Base-by-base conservation (phyloP, 2,797 vertebrate species). In the Acestrorhynchus altus region DNA sequence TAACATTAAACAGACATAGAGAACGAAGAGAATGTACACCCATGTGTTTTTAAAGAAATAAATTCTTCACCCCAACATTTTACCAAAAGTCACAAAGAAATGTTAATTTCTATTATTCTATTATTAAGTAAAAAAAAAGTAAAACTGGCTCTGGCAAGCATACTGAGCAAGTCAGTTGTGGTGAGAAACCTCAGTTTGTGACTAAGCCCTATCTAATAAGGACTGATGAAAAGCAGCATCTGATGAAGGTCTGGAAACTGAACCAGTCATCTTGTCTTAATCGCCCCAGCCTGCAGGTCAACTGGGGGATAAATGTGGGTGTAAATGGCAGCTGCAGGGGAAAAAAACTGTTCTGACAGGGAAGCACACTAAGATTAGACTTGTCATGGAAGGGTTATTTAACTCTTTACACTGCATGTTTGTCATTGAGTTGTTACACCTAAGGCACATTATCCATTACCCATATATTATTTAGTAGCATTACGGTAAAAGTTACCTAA, bases 171-270 rank as follows among this genome's bases (percentile, higher is more conserved):
- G 59, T 52, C 39, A 67, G 46, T 72, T 59, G 78, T 54, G n/a
- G 81, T 57, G n/a, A 85, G 60, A 74, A 65, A 54, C 40, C 54
- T 60, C 68, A 47, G 26, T 65, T 24, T 10, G 28, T 64, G 72
- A 47, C 26, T 15, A 51, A 82, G 72, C 42, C 22, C 78, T 57
- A 63, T 65, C 46, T 84, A 71, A 80, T 42, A 39, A 52, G 16
- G 63, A 76, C 76, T 77, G 59, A 81, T 80, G 60, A 83, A 81
- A 82, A 60, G 73, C 18, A 52, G 24, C 24, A 64, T 71, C 35
- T 72, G 26, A 81, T 78, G 65, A 69, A 83, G 54, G 49, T 79
- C 78, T 69, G 42, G 49, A 40, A 63, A 67, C 28, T 59, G 24
- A 73, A 72, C 78, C 66, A 52, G 42, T 77, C 61, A 77, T 60